These are phyloP conservation scores for Neoniphon sammara DNA, from an alignment of 2,797 vertebrate species.

Conservation along the genomic window DNA sequence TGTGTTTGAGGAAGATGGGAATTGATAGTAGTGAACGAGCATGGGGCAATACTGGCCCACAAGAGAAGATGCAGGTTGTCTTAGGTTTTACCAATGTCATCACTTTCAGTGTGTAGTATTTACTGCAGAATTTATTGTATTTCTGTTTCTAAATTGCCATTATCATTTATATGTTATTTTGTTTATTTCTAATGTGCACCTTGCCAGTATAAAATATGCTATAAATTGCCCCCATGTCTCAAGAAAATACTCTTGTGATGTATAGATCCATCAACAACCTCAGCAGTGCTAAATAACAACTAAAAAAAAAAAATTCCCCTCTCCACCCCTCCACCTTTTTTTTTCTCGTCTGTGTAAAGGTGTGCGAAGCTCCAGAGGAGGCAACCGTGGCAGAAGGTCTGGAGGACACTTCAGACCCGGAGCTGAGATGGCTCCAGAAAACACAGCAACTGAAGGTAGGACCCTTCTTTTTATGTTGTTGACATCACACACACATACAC, in stretches of 20 bases:
- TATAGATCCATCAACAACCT: background rate
- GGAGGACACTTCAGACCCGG: slow-evolving; percentile 57
- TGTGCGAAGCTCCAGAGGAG: slow-evolving; percentile 29
- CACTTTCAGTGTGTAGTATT: background rate
- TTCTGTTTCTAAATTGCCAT: too few species aligned
- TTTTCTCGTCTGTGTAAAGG: slow-evolving; percentile 40
- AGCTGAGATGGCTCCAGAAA: slow-evolving; percentile 78
- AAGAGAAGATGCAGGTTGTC: slow-evolving; percentile 19
- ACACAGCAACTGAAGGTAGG: slow-evolving; percentile 81
- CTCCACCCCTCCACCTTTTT: slow-evolving; percentile 1
- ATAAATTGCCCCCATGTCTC: too few species aligned
- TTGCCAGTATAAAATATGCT: too few species aligned
- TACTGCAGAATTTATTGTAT: too few species aligned
- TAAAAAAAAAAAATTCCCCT: too few species aligned
- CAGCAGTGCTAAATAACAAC: background rate
- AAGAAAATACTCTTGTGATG: background rate
- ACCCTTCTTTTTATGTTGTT: slow-evolving; percentile 49
- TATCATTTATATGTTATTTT: too few species aligned
- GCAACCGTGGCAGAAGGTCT: slow-evolving; percentile 30
- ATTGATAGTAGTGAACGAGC: slow-evolving; percentile 42
- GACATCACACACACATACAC: slow-evolving; percentile 14
- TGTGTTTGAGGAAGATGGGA: slow-evolving; percentile 38
- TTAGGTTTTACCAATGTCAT: slow-evolving; percentile 6
- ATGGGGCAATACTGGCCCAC: background rate
- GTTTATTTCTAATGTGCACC: too few species aligned